Evolutionary conservation across 1,140 invertebrate species (phyloP), one percentile per base, ranked within the genome.

Genomic region (Halotydeus destructor): DNA sequence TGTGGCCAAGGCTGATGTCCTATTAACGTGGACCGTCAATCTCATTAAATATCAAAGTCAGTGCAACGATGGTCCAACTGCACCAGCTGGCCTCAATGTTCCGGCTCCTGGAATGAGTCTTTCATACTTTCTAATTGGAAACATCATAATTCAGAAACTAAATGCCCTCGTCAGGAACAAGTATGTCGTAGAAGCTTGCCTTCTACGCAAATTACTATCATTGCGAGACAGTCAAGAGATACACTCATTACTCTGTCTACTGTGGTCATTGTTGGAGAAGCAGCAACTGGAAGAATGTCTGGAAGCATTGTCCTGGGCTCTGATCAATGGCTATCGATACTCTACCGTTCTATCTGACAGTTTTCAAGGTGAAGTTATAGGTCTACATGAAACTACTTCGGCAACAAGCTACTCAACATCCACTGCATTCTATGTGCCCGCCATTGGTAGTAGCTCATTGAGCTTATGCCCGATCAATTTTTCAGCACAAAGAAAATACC

Each of bases 241-340:
- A 8, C 56, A 56, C 35, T 60, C 61, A 8, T 59, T 68, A 16
- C 51, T 74, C 18, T 69, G 75, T 51, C 49, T 73, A 3, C 55
- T 77, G 25, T 76, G 74, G 74, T 64, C 69, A 12, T 69, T 75
- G 45, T 55, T 76, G 43, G 73, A 76, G 30, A 38, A 48, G 40
- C 60, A 65, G 45, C 72, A 76, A 56, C 60, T 75, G 2, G 68
- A 69, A 47, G 56, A 57, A 34, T 70, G 69, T 40, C 49, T 76
- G n/a, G 71, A 75, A 46, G 64, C 63, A 45, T 53, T 69, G 1
- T 58, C 68, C 8, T 57, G 69, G 34, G 64, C 66, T 34, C 50
- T 77, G 9, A 43, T 74, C 3, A 65, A 65, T 16, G 58, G 58
- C 2, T 76, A 70, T 50, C 62, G 67, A 28, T 70, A 72, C 36